A percentile compares a stretch with the other conserved stretches of the same genome.
Conservation (phyloP, 2,113 vertebrate species). For the Acrocephalus kingi region DNA sequence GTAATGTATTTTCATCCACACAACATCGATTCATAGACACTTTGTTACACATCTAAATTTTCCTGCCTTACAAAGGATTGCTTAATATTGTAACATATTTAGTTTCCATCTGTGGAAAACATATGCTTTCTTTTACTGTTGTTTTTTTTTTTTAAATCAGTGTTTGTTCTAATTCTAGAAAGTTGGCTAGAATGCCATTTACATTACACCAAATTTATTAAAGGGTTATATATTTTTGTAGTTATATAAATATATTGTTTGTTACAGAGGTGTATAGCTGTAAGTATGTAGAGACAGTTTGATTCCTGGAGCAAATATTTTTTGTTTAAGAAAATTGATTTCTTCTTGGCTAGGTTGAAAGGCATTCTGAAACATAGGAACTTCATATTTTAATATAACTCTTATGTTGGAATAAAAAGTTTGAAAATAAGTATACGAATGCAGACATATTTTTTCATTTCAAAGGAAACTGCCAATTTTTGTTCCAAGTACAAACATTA, state of each 20-base stretch:
- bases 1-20: background rate
- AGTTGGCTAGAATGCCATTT: background rate
- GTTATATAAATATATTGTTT: background rate
- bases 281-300: background rate
- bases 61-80: background rate
- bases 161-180: background rate
- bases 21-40: accelerated
- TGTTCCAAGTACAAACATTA: background rate
- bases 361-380: background rate
- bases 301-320: background rate
- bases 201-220: accelerated
- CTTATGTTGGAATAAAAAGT: background rate
- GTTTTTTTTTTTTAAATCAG: background rate
- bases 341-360: background rate
- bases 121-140: background rate
- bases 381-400: background rate
- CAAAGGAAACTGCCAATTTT: background rate
- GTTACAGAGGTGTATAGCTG: accelerated
- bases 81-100: background rate
- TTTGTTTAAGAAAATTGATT: background rate
- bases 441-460: background rate
- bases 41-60: background rate
- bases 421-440: background rate
- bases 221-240: background rate
- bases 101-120: background rate